A percentile compares a stretch with the other conserved stretches of the same genome.
These are phyloP conservation scores for Empidonax alnorum DNA, from an alignment of 2,113 vertebrate species.

Conservation along the genomic window DNA sequence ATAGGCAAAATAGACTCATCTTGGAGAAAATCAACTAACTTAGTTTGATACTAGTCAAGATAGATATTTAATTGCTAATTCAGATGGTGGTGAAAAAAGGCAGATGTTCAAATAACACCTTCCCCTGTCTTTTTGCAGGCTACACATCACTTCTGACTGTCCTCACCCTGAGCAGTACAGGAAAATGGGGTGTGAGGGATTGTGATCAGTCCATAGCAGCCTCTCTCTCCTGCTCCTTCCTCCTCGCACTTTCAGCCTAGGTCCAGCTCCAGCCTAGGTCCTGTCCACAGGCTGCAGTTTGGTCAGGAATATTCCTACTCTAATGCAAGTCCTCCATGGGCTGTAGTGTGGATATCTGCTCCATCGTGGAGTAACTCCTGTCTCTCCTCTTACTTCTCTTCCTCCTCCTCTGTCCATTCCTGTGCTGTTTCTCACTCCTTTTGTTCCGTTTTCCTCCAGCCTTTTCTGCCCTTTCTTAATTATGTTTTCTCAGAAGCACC, in stretches of 20 bases:
- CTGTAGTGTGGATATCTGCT: neutral
- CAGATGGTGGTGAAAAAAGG: neutral
- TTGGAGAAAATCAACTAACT: neutral
- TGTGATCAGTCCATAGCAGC: neutral
- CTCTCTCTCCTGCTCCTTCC: neutral
- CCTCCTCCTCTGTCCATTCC: neutral
- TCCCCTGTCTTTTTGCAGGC: neutral
- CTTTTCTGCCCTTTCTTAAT: neutral
- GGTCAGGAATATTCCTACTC: neutral
- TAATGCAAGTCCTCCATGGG: rapidly evolving
- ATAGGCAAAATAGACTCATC: neutral
- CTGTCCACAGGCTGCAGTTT: neutral
- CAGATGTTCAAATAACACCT: neutral
- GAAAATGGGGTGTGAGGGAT: neutral
- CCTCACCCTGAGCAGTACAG: neutral
- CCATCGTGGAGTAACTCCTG: neutral
- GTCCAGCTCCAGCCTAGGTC: neutral
- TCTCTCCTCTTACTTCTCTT: neutral
- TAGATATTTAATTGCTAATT: neutral
- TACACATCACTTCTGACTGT: neutral
- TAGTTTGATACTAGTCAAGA: neutral
- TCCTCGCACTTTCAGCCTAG: neutral
- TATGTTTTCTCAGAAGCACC: rapidly evolving
- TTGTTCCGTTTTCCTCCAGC: neutral
- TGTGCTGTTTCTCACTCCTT: neutral